Conservation (phyloP, 37 sponge, comb jelly and placozoan species). For the Spongilla lacustris region DNA sequence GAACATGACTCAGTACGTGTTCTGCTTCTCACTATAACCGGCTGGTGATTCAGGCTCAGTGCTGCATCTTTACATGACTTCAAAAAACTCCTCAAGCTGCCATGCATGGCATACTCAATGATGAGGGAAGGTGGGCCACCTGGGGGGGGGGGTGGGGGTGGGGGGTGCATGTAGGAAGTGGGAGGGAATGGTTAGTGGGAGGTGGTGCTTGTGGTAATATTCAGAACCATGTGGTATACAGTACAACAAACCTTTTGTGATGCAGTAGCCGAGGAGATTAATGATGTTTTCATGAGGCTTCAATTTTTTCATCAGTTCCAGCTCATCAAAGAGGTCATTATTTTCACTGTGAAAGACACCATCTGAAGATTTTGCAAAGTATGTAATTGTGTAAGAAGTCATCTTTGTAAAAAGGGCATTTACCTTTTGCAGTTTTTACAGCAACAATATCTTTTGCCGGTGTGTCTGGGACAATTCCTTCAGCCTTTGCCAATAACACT, state of each 20-base stretch:
- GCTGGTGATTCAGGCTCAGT: neutral
- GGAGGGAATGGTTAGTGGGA: neutral
- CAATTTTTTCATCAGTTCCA: slow-evolving; percentile 45
- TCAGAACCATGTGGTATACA: neutral
- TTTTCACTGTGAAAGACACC: slow-evolving; percentile 1
- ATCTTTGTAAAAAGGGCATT: neutral
- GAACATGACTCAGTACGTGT: neutral
- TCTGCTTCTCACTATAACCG: neutral
- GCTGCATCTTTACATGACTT: neutral
- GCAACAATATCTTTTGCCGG: slow-evolving; percentile 44
- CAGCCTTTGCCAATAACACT: slow-evolving; percentile 38
- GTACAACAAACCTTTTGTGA: slow-evolving; percentile 12
- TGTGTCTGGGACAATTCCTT: slow-evolving; percentile 13
- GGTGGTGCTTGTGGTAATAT: too few relatives aligned
- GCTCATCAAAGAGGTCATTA: slow-evolving; percentile 43
- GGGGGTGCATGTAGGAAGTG: neutral
- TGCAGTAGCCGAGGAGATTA: slow-evolving; percentile 50
- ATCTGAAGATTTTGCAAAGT: neutral
- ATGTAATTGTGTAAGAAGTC: neutral
- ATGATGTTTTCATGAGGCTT: slow-evolving; percentile 58
- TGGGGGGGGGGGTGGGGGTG: neutral
- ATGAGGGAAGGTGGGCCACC: slow-evolving; percentile 49
- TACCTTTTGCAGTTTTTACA: slow-evolving; percentile 37
- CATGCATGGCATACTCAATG: slow-evolving; percentile 40
- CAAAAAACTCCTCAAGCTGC: slow-evolving; percentile 28